Evolutionary conservation across 1,140 invertebrate species (phyloP).

Genomic region (Grapholita molesta): DNA sequence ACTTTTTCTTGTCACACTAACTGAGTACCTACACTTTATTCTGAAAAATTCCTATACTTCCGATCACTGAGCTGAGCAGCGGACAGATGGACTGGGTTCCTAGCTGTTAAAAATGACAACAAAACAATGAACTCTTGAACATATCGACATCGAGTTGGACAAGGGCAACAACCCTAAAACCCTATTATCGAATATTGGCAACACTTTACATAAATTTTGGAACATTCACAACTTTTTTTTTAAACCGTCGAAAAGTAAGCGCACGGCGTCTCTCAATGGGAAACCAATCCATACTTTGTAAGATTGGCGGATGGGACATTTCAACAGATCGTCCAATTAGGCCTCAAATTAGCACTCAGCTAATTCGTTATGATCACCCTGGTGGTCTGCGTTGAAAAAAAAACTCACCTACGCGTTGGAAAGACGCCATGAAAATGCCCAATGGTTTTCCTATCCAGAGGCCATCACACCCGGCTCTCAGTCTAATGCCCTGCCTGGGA

Average conservation of each 20-base stretch:
- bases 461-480: too few species aligned
- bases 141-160: background rate
- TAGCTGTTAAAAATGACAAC: too few species aligned
- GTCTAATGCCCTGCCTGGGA: too few species aligned
- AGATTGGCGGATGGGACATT: background rate
- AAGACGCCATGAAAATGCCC: background rate
- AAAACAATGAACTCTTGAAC: too few species aligned
- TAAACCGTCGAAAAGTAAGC: background rate
- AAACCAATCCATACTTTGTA: background rate
- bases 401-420: background rate
- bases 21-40: too few species aligned
- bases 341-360: background rate
- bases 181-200: background rate
- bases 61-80: too few species aligned
- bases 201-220: background rate
- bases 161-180: background rate
- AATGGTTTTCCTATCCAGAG: background rate
- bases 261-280: background rate
- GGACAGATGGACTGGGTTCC: too few species aligned
- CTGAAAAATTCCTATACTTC: too few species aligned
- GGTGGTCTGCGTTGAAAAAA: background rate
- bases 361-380: background rate
- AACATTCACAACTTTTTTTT: background rate
- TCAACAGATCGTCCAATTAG: background rate
- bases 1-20: too few species aligned